These are phyloP conservation scores for Percopsis omiscomaycus DNA, from an alignment of 2,797 vertebrate species.

Conservation along the genomic window DNA sequence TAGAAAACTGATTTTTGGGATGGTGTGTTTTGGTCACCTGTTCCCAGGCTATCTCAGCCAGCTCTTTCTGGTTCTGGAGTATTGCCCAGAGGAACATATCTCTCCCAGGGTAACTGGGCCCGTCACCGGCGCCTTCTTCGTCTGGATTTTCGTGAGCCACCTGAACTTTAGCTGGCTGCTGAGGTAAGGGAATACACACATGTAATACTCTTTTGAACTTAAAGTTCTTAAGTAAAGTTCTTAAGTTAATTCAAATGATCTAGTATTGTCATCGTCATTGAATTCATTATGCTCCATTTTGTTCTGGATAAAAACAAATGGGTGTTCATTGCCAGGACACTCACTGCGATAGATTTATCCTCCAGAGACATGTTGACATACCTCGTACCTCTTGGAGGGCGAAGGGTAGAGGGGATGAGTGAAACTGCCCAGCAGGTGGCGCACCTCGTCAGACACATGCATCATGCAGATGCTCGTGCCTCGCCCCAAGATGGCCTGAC, in stretches of 20 bases:
- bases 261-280: background rate
- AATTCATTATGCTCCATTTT: no score
- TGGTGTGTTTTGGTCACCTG: slow-evolving; percentile 77
- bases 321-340: slow-evolving; percentile 15
- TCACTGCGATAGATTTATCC: slow-evolving; percentile 54
- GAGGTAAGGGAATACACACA: slow-evolving; percentile 9
- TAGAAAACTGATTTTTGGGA: background rate
- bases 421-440: slow-evolving; percentile 86
- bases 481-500: background rate
- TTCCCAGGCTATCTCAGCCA: slow-evolving; percentile 91
- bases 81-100: slow-evolving; percentile 96
- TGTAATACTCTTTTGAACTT: background rate
- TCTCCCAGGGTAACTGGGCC: slow-evolving; percentile 71
- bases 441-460: slow-evolving; percentile 85
- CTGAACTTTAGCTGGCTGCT: slow-evolving; percentile 46
- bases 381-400: slow-evolving; percentile 7
- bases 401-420: slow-evolving; percentile 81
- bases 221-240: background rate
- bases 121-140: slow-evolving; percentile 16
- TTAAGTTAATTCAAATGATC: no score
- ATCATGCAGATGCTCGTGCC: slow-evolving; percentile 67
- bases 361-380: slow-evolving; percentile 57
- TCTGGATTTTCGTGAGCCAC: slow-evolving; percentile 11
- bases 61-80: slow-evolving; percentile 85
- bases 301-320: background rate